Percentiles rank a stretch among this genome's conserved stretches.
phyloP scores from a whole-genome alignment of 2,113 vertebrate species.

The Carlito syrichta region DNA sequence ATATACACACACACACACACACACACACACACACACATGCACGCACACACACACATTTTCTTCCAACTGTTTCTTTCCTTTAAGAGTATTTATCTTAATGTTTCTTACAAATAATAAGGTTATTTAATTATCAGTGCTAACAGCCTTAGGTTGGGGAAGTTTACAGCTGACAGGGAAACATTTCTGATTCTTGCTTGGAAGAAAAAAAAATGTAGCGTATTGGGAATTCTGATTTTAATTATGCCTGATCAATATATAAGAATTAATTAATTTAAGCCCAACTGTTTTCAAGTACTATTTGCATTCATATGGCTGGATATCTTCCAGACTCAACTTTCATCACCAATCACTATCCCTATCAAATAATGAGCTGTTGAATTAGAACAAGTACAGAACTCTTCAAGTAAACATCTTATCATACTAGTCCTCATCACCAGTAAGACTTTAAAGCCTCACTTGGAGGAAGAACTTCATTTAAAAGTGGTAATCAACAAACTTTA shows the following conservation, averaged over 20 bases:
- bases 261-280: neutral
- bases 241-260: slow-evolving; percentile 19
- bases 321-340: neutral
- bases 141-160: slow-evolving; percentile 42
- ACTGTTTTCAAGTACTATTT: neutral
- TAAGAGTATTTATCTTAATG: slow-evolving; percentile 69
- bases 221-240: slow-evolving; percentile 7
- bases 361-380: neutral
- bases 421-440: neutral
- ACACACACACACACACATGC: neutral
- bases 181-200: slow-evolving; percentile 26
- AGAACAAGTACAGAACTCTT: neutral
- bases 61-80: slow-evolving; percentile 68
- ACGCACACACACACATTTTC: neutral
- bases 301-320: neutral
- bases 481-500: neutral
- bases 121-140: slow-evolving; percentile 76
- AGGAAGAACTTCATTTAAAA: neutral
- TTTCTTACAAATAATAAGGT: slow-evolving; percentile 68
- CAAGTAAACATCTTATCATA: neutral
- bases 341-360: neutral
- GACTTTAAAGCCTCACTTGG: neutral
- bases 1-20: neutral
- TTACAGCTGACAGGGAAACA: neutral
- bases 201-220: neutral